A percentile compares a stretch with the other conserved stretches of the same genome.
Conservation (phyloP, 2,113 vertebrate species). For the Corvus cornix region DNA sequence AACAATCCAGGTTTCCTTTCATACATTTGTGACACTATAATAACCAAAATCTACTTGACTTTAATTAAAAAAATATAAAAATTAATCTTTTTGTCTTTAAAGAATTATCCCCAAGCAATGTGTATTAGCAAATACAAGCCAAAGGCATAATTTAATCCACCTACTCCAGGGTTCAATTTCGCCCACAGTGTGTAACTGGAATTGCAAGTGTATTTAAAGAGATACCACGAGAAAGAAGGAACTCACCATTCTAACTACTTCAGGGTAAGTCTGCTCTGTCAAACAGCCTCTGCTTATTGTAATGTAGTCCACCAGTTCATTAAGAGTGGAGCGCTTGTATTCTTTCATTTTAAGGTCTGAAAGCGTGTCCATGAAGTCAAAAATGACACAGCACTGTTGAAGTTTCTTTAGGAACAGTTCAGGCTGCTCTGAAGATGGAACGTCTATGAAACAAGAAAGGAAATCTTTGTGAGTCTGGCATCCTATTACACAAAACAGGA, state of each 20-base stretch:
- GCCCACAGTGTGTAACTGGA: neutral
- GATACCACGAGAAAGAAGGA: constrained; percentile 70
- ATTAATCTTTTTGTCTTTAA: neutral
- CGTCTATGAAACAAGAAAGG: constrained; percentile 86
- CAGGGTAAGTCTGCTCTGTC: constrained; percentile 98
- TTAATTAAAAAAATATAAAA: constrained; percentile 29
- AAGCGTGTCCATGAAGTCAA: constrained; percentile 99
- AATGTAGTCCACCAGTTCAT: constrained; percentile 99
- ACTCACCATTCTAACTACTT: constrained; percentile 99
- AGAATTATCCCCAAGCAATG: constrained; percentile 15
- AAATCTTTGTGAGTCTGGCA: constrained; percentile 75
- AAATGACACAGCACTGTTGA: constrained; percentile 99
- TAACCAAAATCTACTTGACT: neutral
- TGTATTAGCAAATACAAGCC: constrained; percentile 16
- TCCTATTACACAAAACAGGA: constrained; percentile 73
- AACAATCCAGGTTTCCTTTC: neutral
- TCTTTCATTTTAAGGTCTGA: constrained; percentile 99
- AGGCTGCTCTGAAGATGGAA: constrained; percentile 96
- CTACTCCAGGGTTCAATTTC: constrained; percentile 5
- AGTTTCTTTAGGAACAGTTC: constrained; percentile 99
- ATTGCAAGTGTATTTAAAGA: constrained; percentile 44
- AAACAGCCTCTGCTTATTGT: constrained; percentile 99
- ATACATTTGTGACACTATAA: neutral
- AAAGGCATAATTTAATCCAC: constrained; percentile 49
- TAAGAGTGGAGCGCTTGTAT: constrained; percentile 99